These are phyloP conservation scores for Eremobia ochroleuca DNA, from an alignment of 2,888 invertebrate species.

Conservation along the genomic window DNA sequence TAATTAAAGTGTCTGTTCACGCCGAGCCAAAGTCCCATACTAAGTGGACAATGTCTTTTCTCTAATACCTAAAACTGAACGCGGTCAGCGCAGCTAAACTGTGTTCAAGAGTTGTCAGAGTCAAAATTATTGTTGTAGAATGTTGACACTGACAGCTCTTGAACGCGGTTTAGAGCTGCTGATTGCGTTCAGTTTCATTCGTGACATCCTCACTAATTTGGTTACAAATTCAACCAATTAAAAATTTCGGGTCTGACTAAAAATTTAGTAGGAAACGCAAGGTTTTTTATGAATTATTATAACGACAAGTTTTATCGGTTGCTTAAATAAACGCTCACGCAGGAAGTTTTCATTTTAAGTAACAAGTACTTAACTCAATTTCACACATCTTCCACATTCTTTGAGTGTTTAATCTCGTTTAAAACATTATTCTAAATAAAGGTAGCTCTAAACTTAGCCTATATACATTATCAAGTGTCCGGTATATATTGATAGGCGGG, in stretches of 20 bases:
- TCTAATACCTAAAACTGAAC: too few species aligned
- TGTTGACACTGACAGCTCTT: background rate
- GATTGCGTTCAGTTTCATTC: background rate
- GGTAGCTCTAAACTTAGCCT: slow-evolving; percentile 46
- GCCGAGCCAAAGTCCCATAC: too few species aligned
- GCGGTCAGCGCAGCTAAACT: background rate
- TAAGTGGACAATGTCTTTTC: too few species aligned
- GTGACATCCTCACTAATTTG: background rate
- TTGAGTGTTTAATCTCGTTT: slow-evolving; percentile 43
- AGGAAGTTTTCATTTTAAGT: background rate
- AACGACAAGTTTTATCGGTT: background rate
- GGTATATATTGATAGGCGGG: background rate
- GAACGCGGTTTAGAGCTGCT: background rate
- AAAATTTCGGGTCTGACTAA: too few species aligned
- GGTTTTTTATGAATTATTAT: background rate
- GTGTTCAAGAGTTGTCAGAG: background rate
- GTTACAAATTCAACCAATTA: background rate
- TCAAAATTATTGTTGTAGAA: background rate
- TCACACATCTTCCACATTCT: slow-evolving; percentile 6
- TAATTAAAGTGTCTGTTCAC: too few species aligned
- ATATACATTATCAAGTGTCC: background rate
- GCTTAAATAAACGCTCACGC: background rate
- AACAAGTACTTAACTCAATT: slow-evolving; percentile 1
- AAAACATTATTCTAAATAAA: slow-evolving; percentile 43
- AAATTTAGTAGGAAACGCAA: background rate